A percentile compares a stretch with the other conserved stretches of the same genome.
These are phyloP conservation scores for Loriculus beryllinus DNA, from an alignment of 2,797 vertebrate genomes.

Conservation along the genomic window DNA sequence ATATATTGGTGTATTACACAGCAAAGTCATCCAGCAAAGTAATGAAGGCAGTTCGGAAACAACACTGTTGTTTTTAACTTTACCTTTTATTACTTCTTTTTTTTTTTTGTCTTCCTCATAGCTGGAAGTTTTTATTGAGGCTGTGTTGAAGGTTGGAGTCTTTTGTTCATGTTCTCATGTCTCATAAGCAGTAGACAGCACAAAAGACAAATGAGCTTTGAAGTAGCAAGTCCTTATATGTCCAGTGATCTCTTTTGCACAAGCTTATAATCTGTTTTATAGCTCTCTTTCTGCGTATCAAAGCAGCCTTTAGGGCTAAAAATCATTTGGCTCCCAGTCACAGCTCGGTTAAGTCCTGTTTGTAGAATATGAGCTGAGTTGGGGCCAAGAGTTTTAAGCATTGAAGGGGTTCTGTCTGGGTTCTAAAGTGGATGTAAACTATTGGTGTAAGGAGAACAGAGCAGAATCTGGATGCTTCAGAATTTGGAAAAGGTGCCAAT, in stretches of 20 bases:
- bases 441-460: background rate
- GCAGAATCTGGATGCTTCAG: background rate
- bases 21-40: conserved; percentile 12
- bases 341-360: background rate
- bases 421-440: background rate
- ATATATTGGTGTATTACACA: background rate
- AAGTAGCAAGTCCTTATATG: background rate
- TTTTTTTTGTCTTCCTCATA: background rate
- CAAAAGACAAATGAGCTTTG: background rate
- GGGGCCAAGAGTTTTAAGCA: background rate
- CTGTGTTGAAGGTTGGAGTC: background rate
- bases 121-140: background rate
- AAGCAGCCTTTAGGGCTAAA: background rate
- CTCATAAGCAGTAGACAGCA: background rate
- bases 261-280: background rate
- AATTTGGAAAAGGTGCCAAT: background rate
- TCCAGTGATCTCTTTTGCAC: background rate
- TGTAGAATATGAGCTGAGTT: background rate
- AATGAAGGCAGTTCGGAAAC: conserved; percentile 5
- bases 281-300: background rate
- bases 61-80: background rate
- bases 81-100: too few relatives aligned
- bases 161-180: background rate
- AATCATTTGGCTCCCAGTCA: background rate
- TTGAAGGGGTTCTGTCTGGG: background rate